A percentile compares a stretch with the other conserved stretches of the same genome.
phyloP scores from a whole-genome alignment of 2,888 invertebrate genomes.

The Pycnomerus fuliginosus region DNA sequence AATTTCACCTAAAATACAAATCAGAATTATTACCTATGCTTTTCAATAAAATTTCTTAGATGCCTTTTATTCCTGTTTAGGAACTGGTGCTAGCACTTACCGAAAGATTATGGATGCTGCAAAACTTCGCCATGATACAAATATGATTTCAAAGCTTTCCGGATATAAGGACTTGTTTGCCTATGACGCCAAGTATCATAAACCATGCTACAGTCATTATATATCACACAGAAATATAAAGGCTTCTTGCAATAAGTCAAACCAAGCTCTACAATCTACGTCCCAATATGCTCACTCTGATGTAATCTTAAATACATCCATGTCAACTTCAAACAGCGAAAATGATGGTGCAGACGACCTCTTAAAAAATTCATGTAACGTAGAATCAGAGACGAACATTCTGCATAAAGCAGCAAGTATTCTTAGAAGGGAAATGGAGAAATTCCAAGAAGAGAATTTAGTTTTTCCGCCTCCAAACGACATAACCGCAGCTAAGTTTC shows the following conservation, averaged over 20 bases:
- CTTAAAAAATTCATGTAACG: slow-evolving; percentile 1
- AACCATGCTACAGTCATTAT: slow-evolving; percentile 18
- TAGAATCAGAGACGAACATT: slow-evolving; percentile 1
- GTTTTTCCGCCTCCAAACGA: too few species aligned
- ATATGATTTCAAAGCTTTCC: slow-evolving; percentile 18
- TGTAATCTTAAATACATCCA: too few species aligned
- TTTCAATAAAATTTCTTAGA: too few species aligned
- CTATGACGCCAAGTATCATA: slow-evolving; percentile 23
- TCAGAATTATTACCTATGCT: too few species aligned
- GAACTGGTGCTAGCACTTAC: too few species aligned
- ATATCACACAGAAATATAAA: slow-evolving; percentile 12
- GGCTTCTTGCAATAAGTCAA: too few species aligned
- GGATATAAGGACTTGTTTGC: slow-evolving; percentile 20
- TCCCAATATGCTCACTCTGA: too few species aligned
- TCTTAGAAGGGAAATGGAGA: slow-evolving; percentile 13
- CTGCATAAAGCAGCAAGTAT: slow-evolving; percentile 10
- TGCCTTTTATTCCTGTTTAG: too few species aligned
- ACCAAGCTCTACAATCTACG: slow-evolving; percentile 1
- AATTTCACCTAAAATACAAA: too few species aligned
- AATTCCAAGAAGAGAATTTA: too few species aligned
- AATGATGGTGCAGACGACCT: slow-evolving; percentile 4
- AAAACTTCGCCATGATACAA: slow-evolving; percentile 12
- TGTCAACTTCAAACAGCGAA: slow-evolving; percentile 3
- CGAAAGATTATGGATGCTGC: slow-evolving; percentile 17
- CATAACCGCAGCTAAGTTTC: slow-evolving; percentile 10